Evolutionary conservation across 2,113 vertebrate genomes (phyloP).

Genomic region (Delphinus delphis): DNA sequence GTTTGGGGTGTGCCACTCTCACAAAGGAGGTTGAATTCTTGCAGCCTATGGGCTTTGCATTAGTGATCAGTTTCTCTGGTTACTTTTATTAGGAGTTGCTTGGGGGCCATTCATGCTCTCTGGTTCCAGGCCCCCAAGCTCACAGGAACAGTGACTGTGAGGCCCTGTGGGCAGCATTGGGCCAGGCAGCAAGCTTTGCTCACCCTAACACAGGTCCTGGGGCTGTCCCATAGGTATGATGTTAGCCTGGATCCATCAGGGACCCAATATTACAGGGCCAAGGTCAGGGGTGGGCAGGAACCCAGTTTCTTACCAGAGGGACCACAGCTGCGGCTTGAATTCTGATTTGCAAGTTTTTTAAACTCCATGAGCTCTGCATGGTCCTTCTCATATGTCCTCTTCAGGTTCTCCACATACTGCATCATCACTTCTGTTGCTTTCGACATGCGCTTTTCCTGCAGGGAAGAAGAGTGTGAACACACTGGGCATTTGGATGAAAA

Average conservation of each 20-base stretch:
- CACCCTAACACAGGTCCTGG: not conserved
- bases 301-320: constrained; percentile 86
- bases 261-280: not conserved
- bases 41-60: not conserved
- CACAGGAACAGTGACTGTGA: not conserved
- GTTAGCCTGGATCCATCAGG: not conserved
- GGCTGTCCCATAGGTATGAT: not conserved
- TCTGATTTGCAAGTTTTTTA: constrained; percentile 98
- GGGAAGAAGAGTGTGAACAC: not conserved
- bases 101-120: not conserved
- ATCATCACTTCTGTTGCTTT: constrained; percentile 99
- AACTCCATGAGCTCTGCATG: constrained; percentile 97
- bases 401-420: constrained; percentile 98
- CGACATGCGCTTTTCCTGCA: constrained; percentile 97
- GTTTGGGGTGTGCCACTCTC: not conserved
- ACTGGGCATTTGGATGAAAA: not conserved
- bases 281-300: not conserved
- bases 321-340: constrained; percentile 93
- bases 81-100: not conserved
- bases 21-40: not conserved
- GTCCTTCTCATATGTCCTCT: constrained; percentile 98
- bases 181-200: not conserved
- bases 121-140: not conserved
- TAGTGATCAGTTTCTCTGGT: not conserved
- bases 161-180: not conserved